These are phyloP conservation scores for Urosaurus nigricauda DNA, from an alignment of 2,797 vertebrate genomes.

Conservation along the genomic window DNA sequence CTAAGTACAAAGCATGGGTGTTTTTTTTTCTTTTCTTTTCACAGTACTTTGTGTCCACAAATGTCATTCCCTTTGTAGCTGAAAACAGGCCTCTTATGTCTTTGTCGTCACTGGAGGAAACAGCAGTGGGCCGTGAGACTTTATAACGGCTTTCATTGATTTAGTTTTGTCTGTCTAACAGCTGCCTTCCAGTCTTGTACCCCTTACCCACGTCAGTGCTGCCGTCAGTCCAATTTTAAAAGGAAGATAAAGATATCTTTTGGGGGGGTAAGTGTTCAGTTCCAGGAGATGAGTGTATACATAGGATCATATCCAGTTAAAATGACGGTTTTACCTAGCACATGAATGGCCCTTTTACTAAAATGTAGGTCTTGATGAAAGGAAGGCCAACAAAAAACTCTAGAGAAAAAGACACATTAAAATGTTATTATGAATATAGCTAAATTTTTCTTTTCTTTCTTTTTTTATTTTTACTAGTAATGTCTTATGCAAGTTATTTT, in stretches of 20 bases:
- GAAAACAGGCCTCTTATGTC: constrained; percentile 48
- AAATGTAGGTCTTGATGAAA: constrained; percentile 46
- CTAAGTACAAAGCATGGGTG: constrained; percentile 54
- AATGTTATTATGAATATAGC: constrained; percentile 22
- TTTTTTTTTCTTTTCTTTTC: neutral
- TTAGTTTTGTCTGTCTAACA: constrained; percentile 49
- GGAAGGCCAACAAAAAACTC: constrained; percentile 38
- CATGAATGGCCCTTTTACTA: constrained; percentile 51
- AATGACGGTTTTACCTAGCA: constrained; percentile 55
- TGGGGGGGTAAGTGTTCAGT: constrained; percentile 30
- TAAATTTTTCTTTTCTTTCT: constrained; percentile 45
- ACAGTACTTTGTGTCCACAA: constrained; percentile 36
- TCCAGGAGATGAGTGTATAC: constrained; percentile 56
- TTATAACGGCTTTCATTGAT: constrained; percentile 57
- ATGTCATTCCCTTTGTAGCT: constrained; percentile 62
- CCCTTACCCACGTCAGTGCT: constrained; percentile 46
- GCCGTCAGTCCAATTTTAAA: constrained; percentile 54
- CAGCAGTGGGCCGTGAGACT: constrained; percentile 30
- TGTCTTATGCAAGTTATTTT: constrained; percentile 28
- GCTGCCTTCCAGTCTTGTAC: constrained; percentile 44
- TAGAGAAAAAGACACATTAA: constrained; percentile 41
- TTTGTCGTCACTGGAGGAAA: constrained; percentile 58
- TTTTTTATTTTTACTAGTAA: constrained; percentile 38
- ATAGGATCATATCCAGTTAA: constrained; percentile 60
- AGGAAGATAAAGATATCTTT: constrained; percentile 63